These are phyloP conservation scores for Lepisosteus osseus DNA, from an alignment of 2,113 vertebrate species.

Conservation along the genomic window DNA sequence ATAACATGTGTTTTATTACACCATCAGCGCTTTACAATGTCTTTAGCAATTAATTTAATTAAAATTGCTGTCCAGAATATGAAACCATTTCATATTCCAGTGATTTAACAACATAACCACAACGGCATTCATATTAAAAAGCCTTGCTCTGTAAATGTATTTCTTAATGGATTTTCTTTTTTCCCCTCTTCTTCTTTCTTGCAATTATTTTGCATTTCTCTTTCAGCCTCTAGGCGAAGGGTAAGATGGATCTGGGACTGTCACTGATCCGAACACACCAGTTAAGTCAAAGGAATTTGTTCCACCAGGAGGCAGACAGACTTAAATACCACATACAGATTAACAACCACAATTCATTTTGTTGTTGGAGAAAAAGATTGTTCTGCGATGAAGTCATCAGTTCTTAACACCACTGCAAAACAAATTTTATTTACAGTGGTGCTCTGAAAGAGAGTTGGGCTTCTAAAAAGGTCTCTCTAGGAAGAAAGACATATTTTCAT, in stretches of 20 bases:
- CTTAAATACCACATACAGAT: not conserved
- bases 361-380: not conserved
- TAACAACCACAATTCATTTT: not conserved
- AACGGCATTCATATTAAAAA: slow-evolving; percentile 33
- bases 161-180: slow-evolving; percentile 17
- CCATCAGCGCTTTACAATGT: slow-evolving; percentile 62
- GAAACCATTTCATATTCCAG: slow-evolving; percentile 62
- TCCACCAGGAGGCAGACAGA: not conserved
- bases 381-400: not conserved
- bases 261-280: not conserved
- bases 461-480: too few relatives aligned
- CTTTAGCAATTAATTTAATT: slow-evolving; percentile 72
- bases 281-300: not conserved
- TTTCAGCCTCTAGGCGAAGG: not conserved
- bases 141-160: slow-evolving; percentile 28
- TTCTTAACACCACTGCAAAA: too few relatives aligned
- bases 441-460: too few relatives aligned
- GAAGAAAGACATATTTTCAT: too few relatives aligned
- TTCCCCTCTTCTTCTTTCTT: not conserved
- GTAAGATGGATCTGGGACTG: not conserved
- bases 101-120: slow-evolving; percentile 46
- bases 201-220: not conserved
- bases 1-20: slow-evolving; percentile 68
- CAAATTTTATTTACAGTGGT: too few relatives aligned
- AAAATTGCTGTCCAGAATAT: slow-evolving; percentile 62